These are phyloP conservation scores for Nymphalis c-album DNA, from an alignment of 2,888 invertebrate species.

Conservation along the genomic window DNA sequence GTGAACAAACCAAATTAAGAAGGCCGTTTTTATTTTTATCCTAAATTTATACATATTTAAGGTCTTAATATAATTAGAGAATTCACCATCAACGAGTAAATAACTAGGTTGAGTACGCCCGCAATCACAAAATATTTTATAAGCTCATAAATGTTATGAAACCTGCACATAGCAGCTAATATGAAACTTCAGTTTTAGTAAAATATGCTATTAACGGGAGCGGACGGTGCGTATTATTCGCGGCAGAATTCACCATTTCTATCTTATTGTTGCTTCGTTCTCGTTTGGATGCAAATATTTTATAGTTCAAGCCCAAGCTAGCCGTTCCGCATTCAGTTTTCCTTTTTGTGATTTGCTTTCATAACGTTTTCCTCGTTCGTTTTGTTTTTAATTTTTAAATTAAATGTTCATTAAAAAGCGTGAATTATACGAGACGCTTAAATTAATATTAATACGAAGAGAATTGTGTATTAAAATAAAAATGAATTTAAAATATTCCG, in stretches of 20 bases:
- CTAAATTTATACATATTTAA: too few species aligned
- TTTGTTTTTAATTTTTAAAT: constrained; percentile 23
- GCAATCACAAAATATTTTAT: constrained; percentile 4
- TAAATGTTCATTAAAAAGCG: constrained; percentile 29
- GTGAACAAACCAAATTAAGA: too few species aligned
- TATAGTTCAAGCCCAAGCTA: constrained; percentile 40
- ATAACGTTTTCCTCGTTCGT: constrained; percentile 25
- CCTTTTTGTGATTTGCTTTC: constrained; percentile 37
- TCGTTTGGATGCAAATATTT: constrained; percentile 78
- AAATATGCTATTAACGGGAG: constrained; percentile 22
- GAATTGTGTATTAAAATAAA: neutral
- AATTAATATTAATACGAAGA: neutral
- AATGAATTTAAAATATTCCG: too few species aligned
- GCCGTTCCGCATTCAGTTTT: constrained; percentile 32
- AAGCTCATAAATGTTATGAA: constrained; percentile 11
- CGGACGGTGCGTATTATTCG: constrained; percentile 30
- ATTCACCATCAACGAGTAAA: too few species aligned
- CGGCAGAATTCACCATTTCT: constrained; percentile 61
- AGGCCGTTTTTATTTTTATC: too few species aligned
- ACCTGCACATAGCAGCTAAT: constrained; percentile 15
- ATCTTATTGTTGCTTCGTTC: constrained; percentile 70
- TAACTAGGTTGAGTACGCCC: too few species aligned
- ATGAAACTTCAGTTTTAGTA: constrained; percentile 17
- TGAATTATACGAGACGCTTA: neutral
- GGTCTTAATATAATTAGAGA: too few species aligned